Percentiles rank a stretch among this genome's conserved stretches.
Evolutionary conservation across 2,888 invertebrate genomes (phyloP).

Genomic region (Dryococelus australis): DNA sequence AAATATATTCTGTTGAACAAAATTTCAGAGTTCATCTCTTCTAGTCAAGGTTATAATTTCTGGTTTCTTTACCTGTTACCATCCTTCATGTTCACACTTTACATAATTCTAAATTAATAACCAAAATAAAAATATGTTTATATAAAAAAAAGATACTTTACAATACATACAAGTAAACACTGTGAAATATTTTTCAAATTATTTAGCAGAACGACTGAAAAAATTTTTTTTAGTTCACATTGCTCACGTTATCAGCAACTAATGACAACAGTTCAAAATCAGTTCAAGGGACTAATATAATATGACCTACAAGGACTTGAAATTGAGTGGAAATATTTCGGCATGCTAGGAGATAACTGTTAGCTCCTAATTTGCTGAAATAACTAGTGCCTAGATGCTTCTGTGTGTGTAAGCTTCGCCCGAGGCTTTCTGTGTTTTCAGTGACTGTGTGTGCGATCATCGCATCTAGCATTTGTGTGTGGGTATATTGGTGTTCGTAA

Average conservation of each 20-base stretch:
- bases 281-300: background rate
- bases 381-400: background rate
- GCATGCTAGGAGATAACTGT: background rate
- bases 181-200: too few species aligned
- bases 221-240: background rate
- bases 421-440: background rate
- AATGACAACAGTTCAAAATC: background rate
- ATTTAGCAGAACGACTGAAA: background rate
- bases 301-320: background rate
- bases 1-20: too few species aligned
- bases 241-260: background rate
- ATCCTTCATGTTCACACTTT: background rate
- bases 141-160: too few species aligned
- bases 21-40: background rate
- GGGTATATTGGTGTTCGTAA: background rate
- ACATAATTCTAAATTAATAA: background rate
- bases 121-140: too few species aligned
- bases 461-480: background rate
- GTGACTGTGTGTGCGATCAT: background rate
- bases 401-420: background rate
- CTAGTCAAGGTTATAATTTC: background rate
- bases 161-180: too few species aligned
- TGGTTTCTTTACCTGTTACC: slow-evolving; percentile 11
- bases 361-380: background rate
- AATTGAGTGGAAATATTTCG: slow-evolving; percentile 4